A percentile compares a stretch with the other conserved stretches of the same genome.
Evolutionary conservation across 2,113 vertebrate species (phyloP).

Genomic region (Urocolius indicus): DNA sequence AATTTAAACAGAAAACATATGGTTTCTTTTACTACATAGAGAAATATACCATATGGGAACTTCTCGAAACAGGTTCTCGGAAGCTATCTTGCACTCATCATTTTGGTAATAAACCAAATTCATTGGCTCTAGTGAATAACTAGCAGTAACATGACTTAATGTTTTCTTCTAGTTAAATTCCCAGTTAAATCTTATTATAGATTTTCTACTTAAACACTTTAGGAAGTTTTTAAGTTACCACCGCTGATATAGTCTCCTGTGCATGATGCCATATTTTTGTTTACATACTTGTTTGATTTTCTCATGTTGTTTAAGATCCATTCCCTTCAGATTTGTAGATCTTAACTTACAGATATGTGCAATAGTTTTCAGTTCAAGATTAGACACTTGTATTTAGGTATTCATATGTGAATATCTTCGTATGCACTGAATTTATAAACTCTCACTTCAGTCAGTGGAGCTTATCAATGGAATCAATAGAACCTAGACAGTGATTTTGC

Average conservation of each 20-base stretch:
- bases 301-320: not conserved
- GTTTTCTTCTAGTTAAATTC: slow-evolving; percentile 17
- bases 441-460: not conserved
- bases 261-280: not conserved
- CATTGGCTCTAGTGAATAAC: not conserved
- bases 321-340: not conserved
- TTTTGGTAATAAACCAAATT: slow-evolving; percentile 23
- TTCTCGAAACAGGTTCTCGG: not conserved
- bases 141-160: not conserved
- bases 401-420: not conserved
- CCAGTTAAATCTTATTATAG: not conserved
- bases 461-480: not conserved
- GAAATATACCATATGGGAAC: slow-evolving; percentile 35
- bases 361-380: not conserved
- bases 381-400: not conserved
- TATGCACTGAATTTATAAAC: not conserved
- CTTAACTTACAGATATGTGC: not conserved
- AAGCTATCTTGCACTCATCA: not conserved
- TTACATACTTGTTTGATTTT: not conserved
- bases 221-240: not conserved
- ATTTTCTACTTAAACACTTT: not conserved
- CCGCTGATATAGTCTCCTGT: not conserved
- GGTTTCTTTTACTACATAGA: slow-evolving; percentile 6
- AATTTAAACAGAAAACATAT: slow-evolving; percentile 18
- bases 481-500: not conserved